Evolutionary conservation across 2,797 vertebrate species (phyloP).

Genomic region (Leuciscus waleckii): DNA sequence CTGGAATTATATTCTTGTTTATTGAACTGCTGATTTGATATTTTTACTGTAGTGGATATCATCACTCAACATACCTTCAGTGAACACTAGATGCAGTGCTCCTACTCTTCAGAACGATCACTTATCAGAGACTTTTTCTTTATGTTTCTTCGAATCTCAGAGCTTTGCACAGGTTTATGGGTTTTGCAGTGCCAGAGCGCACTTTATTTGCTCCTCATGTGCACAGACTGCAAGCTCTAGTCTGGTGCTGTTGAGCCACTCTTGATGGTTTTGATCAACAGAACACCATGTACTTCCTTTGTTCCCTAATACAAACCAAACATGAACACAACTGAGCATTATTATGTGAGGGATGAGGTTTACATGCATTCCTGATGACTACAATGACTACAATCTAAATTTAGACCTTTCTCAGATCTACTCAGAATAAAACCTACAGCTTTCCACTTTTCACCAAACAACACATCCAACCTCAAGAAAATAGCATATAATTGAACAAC

Average conservation of each 20-base stretch:
- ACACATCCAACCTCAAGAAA: constrained; percentile 26
- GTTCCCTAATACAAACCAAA: constrained; percentile 64
- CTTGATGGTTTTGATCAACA: constrained; percentile 58
- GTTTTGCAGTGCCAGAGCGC: background rate
- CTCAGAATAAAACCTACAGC: constrained; percentile 42
- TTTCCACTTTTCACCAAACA: constrained; percentile 48
- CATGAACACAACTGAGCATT: constrained; percentile 60
- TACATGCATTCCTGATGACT: constrained; percentile 57
- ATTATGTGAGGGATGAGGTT: constrained; percentile 53
- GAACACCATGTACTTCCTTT: constrained; percentile 59
- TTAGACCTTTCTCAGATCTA: constrained; percentile 46
- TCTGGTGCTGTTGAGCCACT: constrained; percentile 39
- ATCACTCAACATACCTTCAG: constrained; percentile 21
- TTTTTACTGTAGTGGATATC: constrained; percentile 14
- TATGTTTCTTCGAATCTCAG: constrained; percentile 13
- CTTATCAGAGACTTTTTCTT: background rate
- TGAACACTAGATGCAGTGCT: background rate
- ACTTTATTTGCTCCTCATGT: constrained; percentile 38
- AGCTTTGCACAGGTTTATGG: constrained; percentile 19
- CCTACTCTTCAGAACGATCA: background rate
- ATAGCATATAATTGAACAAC: constrained; percentile 46
- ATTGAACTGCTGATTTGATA: constrained; percentile 13
- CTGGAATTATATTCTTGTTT: background rate
- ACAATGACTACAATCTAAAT: constrained; percentile 52
- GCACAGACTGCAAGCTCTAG: constrained; percentile 20